Conservation (phyloP, 2,113 vertebrate genomes). For the Choloepus hoffmanni region DNA sequence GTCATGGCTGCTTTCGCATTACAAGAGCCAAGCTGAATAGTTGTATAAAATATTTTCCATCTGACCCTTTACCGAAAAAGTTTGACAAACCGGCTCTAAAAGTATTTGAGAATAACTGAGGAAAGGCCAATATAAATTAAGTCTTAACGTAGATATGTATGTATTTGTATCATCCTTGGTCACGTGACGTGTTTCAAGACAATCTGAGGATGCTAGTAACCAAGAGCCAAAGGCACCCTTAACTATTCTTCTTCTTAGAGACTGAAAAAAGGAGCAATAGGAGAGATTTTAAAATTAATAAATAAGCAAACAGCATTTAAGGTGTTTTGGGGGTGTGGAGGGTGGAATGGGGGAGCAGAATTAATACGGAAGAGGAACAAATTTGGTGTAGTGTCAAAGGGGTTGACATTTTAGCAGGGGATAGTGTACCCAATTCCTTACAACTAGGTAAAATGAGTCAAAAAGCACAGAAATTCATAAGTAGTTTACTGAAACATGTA, state of each 20-base stretch:
- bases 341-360: neutral
- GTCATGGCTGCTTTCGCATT: neutral
- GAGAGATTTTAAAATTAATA: neutral
- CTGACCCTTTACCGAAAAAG: neutral
- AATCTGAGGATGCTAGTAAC: neutral
- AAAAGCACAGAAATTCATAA: conserved; percentile 8
- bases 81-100: neutral
- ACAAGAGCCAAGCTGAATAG: neutral
- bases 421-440: neutral
- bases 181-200: neutral
- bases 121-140: neutral
- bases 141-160: neutral
- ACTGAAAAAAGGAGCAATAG: neutral
- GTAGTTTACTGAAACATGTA: neutral
- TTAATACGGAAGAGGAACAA: neutral
- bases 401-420: neutral
- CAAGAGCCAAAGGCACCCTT: neutral
- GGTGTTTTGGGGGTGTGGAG: neutral
- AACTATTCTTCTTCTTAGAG: conserved; percentile 14
- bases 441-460: conserved; percentile 22
- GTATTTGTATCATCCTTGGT: neutral
- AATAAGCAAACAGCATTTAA: neutral
- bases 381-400: neutral
- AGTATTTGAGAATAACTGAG: neutral
- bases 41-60: neutral